Evolutionary conservation across 37 sponge, comb jelly and placozoan species (phyloP).

Genomic region (Geodia barretti): DNA sequence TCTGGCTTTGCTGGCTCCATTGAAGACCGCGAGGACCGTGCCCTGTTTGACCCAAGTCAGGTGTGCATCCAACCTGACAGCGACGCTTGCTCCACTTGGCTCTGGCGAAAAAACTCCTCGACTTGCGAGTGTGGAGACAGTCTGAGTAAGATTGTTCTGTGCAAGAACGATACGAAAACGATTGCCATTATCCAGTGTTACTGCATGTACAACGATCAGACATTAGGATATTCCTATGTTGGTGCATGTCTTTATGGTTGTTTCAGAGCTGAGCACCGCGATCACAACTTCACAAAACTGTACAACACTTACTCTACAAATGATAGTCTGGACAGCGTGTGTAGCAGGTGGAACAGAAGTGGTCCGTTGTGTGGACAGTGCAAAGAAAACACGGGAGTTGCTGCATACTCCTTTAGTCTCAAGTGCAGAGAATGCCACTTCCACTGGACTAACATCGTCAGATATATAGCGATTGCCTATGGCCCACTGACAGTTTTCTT

Average conservation of each 20-base stretch:
- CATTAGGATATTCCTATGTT: neutral
- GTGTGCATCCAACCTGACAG: too few species aligned
- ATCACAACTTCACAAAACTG: neutral
- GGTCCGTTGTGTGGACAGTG: conserved; percentile 22
- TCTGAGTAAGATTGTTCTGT: neutral
- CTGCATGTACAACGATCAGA: neutral
- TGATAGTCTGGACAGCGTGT: neutral
- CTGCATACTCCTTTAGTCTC: neutral
- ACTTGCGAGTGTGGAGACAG: neutral
- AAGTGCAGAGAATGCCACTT: conserved; percentile 2
- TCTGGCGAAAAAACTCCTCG: too few species aligned
- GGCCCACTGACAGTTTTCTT: conserved; percentile 16
- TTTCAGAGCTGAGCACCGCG: neutral
- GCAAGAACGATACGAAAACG: neutral
- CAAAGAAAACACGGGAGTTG: conserved; percentile 7
- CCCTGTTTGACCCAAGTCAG: too few species aligned
- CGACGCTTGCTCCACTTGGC: too few species aligned
- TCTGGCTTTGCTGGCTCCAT: too few species aligned
- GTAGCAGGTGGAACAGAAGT: conserved; percentile 6
- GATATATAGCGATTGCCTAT: neutral
- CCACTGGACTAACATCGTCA: neutral
- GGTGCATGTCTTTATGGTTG: neutral
- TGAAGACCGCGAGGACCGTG: too few species aligned
- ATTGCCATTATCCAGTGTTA: neutral
- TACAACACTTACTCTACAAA: neutral